These are phyloP conservation scores for Galbula dea DNA, from an alignment of 2,113 vertebrate species.

Conservation along the genomic window DNA sequence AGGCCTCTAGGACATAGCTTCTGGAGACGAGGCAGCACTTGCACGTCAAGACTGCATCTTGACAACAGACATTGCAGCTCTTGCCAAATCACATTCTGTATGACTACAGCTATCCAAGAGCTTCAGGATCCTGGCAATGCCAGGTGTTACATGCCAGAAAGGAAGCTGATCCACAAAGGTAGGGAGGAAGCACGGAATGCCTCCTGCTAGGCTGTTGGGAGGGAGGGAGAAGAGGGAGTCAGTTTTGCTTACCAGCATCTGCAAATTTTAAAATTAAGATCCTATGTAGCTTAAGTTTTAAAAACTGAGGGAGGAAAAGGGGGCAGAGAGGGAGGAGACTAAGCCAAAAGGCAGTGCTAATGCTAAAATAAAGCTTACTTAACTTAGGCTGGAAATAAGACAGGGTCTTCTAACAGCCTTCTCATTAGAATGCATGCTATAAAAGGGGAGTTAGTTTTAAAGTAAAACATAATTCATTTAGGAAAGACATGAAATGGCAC, in stretches of 20 bases:
- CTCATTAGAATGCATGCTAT: background rate
- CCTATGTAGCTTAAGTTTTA: background rate
- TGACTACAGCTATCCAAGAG: background rate
- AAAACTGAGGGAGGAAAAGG: background rate
- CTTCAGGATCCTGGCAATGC: background rate
- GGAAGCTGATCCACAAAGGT: background rate
- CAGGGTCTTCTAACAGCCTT: background rate
- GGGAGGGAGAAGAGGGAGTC: background rate
- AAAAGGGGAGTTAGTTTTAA: background rate
- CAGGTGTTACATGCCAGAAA: background rate
- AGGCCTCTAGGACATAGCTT: slow-evolving; percentile 19
- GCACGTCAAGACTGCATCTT: background rate
- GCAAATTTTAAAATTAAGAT: background rate
- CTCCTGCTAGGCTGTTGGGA: background rate
- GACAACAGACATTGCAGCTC: background rate
- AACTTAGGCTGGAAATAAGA: background rate
- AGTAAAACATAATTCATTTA: background rate
- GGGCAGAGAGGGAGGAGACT: background rate
- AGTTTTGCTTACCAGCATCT: background rate
- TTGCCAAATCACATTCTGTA: background rate
- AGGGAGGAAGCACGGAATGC: background rate
- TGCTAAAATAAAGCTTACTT: background rate
- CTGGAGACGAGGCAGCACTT: background rate
- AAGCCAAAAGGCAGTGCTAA: background rate
- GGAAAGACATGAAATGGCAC: background rate